Evolutionary conservation across 1,140 invertebrate genomes (phyloP).

Genomic region (Cydia fagiglandana): DNA sequence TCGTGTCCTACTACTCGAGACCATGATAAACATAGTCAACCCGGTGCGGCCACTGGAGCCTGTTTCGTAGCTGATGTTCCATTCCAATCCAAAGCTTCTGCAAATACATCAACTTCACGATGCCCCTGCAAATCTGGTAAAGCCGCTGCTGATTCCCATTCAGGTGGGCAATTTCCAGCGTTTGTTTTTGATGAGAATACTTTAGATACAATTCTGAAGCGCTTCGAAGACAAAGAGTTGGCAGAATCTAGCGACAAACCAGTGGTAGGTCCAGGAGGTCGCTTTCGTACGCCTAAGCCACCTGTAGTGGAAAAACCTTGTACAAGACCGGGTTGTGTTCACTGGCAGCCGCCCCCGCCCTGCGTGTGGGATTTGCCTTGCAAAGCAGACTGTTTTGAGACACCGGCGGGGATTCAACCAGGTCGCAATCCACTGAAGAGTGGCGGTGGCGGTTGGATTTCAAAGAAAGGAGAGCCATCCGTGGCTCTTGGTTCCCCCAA

Average conservation of each 20-base stretch:
- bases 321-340: conserved; percentile 58
- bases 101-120: neutral
- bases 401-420: conserved; percentile 51
- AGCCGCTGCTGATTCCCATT: conserved; percentile 34
- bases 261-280: conserved; percentile 41
- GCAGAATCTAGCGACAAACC: conserved; percentile 35
- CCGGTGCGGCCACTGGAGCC: neutral
- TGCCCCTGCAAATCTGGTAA: conserved; percentile 13
- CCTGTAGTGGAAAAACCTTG: conserved; percentile 47
- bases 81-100: conserved; percentile 28
- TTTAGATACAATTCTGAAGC: conserved; percentile 47
- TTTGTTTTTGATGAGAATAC: conserved; percentile 54
- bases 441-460: conserved; percentile 37
- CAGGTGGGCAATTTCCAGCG: conserved; percentile 34
- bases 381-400: conserved; percentile 65
- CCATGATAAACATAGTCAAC: neutral
- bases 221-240: conserved; percentile 56
- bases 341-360: conserved; percentile 61
- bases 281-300: conserved; percentile 41
- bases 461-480: neutral
- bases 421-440: conserved; percentile 48
- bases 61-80: conserved; percentile 13
- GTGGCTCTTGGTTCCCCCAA: neutral
- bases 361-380: conserved; percentile 64
- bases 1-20: conserved; percentile 21